Base-by-base conservation (phyloP, 2,797 vertebrate genomes). In the Atherinosoma microstoma region DNA sequence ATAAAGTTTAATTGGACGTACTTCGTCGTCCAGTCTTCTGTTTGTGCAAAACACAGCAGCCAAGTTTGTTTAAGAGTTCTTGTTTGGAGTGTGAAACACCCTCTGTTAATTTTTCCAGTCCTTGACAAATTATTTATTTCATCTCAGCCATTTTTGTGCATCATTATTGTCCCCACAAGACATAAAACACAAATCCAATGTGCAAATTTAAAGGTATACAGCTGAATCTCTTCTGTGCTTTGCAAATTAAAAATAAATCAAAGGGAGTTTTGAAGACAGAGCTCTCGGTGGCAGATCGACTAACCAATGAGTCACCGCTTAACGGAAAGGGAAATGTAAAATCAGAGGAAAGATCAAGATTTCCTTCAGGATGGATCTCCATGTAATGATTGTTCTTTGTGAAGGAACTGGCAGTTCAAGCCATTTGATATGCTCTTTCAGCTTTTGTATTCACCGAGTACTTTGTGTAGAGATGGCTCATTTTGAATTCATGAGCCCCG, bases 401-500 rank as follows among this genome's bases (percentile, higher is more conserved):
- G 8, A 51, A 59, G 78, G 75, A 62, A 51, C 74, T 36, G 42
- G 32, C 58, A 27, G 66, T 78, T 71, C 58, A 16, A 40, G 64
- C 58, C 69, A 68, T 77, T 65, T 76, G 66, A 84, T 72, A 20
- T 56, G 60, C 58, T 54, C 70, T 66, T 51, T 67, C 63, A 54
- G 57, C 32, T 64, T 85, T 15, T 73, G 68, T 53, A 66, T 86
- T 84, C 89, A 40, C 67, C 67, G 35, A 78, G 84, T 72, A 58
- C 35, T 79, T 34, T 8, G 67, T 75, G 84, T 76, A 70, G 73
- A 72, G 65, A 87, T 64, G 58, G 69, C 83, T 85, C 80, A 86
- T 87, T 83, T 70, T 85, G 78, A 79, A 89, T 91, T 85, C 86
- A 89, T 81, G 78, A 87, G 70, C 38, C 38, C 73, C 36, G 67